Conservation (phyloP, 2,113 vertebrate species). For the Chionomys nivalis region DNA sequence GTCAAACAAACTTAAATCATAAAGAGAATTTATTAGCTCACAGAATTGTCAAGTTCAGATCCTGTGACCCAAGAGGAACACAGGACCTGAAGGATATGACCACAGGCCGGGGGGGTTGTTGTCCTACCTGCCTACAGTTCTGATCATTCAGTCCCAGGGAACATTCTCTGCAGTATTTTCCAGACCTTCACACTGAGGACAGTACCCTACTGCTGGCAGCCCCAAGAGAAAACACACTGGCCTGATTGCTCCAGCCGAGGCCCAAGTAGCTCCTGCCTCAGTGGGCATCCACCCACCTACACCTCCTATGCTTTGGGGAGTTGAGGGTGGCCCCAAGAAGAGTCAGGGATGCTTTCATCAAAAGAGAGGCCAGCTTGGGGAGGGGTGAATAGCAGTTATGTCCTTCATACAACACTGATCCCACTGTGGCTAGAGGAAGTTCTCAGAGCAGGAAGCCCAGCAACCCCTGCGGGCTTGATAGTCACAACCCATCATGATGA, state of each 20-base stretch:
- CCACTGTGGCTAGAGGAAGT: not conserved
- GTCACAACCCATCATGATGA: not conserved
- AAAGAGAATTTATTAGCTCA: slow-evolving; percentile 26
- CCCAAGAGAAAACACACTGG: not conserved
- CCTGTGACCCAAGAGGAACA: not conserved
- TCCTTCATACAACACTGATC: fast-evolving
- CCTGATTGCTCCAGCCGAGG: not conserved
- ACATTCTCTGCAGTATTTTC: not conserved
- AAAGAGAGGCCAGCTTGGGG: not conserved
- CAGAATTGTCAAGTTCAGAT: not conserved
- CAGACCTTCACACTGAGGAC: not conserved
- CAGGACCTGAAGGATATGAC: not conserved
- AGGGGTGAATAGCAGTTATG: not conserved
- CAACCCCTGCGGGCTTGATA: too few species aligned
- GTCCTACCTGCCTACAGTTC: not conserved
- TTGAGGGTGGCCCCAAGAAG: not conserved
- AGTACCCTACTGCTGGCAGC: fast-evolving
- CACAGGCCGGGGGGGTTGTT: not conserved
- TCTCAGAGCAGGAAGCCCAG: not conserved
- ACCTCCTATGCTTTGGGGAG: not conserved
- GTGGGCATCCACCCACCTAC: not conserved
- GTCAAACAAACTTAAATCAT: not conserved
- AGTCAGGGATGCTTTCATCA: not conserved
- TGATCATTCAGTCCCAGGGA: not conserved
- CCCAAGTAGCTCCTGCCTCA: fast-evolving